Percentiles rank a stretch among this genome's conserved stretches.
Conservation (phyloP, 1,140 invertebrate species). For the Trichomalopsis sarcophagae region DNA sequence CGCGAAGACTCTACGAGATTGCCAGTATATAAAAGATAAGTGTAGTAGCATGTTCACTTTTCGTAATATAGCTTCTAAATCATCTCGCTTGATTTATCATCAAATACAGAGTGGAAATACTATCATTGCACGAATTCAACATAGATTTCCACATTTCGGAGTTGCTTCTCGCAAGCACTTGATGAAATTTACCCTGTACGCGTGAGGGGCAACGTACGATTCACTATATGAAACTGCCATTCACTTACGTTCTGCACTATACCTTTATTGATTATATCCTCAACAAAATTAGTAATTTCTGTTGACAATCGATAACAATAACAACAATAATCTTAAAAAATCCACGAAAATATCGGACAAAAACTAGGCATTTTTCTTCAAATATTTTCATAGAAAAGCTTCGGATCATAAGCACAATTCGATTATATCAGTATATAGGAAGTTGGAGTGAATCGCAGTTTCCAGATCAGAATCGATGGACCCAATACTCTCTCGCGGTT, state of each 20-base stretch:
- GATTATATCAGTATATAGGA: too few relatives aligned
- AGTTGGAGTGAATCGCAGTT: background rate
- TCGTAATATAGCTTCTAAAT: background rate
- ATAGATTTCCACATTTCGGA: background rate
- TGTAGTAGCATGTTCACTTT: background rate
- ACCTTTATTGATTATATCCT: background rate
- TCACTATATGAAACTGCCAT: background rate
- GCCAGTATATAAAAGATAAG: conserved; percentile 5
- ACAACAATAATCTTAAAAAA: background rate
- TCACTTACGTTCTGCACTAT: background rate
- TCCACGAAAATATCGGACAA: background rate
- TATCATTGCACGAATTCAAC: background rate
- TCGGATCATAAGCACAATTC: too few relatives aligned
- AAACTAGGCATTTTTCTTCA: background rate
- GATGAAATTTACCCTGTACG: background rate
- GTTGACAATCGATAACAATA: background rate
- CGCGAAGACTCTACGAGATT: background rate
- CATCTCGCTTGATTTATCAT: background rate
- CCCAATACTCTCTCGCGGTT: conserved; percentile 16
- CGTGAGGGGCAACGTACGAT: background rate
- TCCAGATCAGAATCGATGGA: background rate
- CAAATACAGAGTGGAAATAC: background rate
- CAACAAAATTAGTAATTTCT: background rate
- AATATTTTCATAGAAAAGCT: too few relatives aligned
- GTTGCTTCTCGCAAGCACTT: background rate